phyloP scores from a whole-genome alignment of 2,113 vertebrate genomes.

The Lycaon pictus region DNA sequence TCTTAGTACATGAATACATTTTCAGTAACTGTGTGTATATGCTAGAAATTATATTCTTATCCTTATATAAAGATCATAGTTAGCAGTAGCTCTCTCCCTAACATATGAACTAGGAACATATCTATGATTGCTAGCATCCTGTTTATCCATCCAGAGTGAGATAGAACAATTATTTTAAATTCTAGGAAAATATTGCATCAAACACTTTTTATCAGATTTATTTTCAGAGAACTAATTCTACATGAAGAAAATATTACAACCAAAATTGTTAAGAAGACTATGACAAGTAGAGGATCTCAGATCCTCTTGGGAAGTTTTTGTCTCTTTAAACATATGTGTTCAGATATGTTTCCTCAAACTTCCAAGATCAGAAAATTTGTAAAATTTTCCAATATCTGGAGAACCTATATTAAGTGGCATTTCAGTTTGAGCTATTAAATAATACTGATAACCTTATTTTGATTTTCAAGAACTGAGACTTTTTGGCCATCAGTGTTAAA shows the following conservation, averaged over 20 bases:
- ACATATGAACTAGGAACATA: neutral
- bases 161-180: constrained; percentile 12
- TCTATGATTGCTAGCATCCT: neutral
- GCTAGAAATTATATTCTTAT: neutral
- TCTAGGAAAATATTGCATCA: neutral
- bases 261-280: constrained; percentile 26
- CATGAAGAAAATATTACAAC: neutral
- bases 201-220: neutral
- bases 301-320: neutral
- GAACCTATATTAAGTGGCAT: neutral
- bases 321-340: neutral
- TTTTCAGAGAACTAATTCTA: constrained; percentile 38
- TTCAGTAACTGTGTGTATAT: neutral
- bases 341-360: neutral
- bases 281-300: neutral
- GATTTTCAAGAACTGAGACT: constrained; percentile 37
- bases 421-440: constrained; percentile 18
- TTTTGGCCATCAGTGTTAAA: neutral
- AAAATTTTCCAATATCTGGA: neutral
- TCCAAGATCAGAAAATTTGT: neutral
- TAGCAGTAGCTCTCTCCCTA: neutral
- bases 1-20: neutral
- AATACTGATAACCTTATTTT: neutral
- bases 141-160: neutral
- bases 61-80: neutral